Percentiles rank a stretch among this genome's conserved stretches.
Conservation (phyloP, 2,113 vertebrate genomes). For the Circaetus gallicus region DNA sequence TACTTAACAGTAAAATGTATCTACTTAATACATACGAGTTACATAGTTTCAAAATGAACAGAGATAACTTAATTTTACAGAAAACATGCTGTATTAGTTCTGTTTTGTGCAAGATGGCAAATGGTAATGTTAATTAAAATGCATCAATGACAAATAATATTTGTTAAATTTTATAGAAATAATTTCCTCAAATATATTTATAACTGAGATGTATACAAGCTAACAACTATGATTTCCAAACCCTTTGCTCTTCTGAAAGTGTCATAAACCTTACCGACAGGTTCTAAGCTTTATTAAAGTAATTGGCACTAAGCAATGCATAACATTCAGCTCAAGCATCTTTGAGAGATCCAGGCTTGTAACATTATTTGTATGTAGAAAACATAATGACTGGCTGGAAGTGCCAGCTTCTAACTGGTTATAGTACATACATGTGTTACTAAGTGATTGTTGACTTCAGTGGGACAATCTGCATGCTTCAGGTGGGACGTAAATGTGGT, state of each 20-base stretch:
- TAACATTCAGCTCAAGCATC: not conserved
- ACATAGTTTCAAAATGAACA: not conserved
- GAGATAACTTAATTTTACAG: not conserved
- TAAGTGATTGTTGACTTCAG: not conserved
- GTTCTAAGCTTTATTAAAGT: not conserved
- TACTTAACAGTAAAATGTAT: not conserved
- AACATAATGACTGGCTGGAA: not conserved
- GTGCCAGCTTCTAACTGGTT: not conserved
- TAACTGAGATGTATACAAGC: not conserved
- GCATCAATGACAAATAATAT: not conserved
- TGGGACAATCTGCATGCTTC: not conserved
- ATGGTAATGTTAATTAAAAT: not conserved
- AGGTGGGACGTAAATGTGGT: not conserved
- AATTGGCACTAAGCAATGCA: not conserved
- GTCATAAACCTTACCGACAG: not conserved
- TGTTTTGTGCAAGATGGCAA: not conserved
- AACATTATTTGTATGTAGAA: not conserved
- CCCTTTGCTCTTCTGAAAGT: not conserved
- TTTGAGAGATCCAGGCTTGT: not conserved
- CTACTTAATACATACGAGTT: not conserved
- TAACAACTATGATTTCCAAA: not conserved
- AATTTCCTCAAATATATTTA: not conserved
- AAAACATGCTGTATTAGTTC: not conserved
- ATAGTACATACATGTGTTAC: accelerated
- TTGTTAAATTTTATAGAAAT: not conserved